Conservation (phyloP, 2,888 invertebrate genomes). For the Drosophila rubida region DNA sequence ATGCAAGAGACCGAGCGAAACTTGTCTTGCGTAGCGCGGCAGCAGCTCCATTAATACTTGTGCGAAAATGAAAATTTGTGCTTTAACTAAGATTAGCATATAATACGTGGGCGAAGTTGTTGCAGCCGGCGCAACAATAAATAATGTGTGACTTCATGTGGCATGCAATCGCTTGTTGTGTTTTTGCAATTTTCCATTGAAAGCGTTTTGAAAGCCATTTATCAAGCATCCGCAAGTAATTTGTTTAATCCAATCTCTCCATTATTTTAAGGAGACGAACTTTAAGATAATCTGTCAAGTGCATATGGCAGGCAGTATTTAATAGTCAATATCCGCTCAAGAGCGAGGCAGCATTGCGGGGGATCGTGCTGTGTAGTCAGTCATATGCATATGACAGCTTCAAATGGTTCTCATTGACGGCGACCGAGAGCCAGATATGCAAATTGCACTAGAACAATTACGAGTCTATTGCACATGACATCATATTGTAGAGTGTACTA, state of each 20-base stretch:
- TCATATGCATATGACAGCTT: slow-evolving; percentile 58
- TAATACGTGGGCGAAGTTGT: slow-evolving; percentile 41
- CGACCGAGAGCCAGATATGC: slow-evolving; percentile 55
- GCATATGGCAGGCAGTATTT: slow-evolving; percentile 23
- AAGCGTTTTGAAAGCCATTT: slow-evolving; percentile 47
- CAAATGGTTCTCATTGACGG: slow-evolving; percentile 62
- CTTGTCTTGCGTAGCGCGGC: slow-evolving; percentile 55
- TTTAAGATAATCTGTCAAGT: slow-evolving; percentile 34
- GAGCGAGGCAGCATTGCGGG: too few species aligned
- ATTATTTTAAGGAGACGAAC: slow-evolving; percentile 31
- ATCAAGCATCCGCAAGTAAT: slow-evolving; percentile 44
- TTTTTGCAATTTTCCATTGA: slow-evolving; percentile 60
- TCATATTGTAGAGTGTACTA: slow-evolving; percentile 43
- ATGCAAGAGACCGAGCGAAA: slow-evolving; percentile 36
- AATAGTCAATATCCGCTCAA: slow-evolving; percentile 67
- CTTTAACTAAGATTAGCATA: slow-evolving; percentile 38
- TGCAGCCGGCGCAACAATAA: slow-evolving; percentile 15
- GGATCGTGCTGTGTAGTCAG: slow-evolving; percentile 51
- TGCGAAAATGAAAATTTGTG: slow-evolving; percentile 30
- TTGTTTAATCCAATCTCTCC: slow-evolving; percentile 30
- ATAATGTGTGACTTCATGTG: slow-evolving; percentile 52
- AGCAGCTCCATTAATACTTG: slow-evolving; percentile 25
- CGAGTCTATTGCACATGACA: slow-evolving; percentile 59
- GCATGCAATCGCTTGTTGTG: slow-evolving; percentile 47
- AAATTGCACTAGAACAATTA: slow-evolving; percentile 53